phyloP scores from a whole-genome alignment of 2,113 vertebrate species.

The Datnioides undecimradiatus region DNA sequence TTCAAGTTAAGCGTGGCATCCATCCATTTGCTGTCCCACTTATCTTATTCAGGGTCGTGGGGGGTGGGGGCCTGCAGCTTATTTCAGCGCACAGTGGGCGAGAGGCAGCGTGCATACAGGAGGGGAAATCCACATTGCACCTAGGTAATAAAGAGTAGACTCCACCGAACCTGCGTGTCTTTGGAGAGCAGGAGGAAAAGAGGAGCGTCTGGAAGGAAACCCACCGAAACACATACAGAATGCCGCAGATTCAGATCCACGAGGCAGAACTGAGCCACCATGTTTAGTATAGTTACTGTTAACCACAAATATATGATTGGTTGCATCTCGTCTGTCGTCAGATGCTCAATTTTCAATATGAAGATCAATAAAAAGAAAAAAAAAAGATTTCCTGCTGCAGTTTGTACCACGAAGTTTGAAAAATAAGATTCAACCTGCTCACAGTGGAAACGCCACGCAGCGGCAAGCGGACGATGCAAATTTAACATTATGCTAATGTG shows the following conservation, averaged over 20 bases:
- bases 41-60: not conserved
- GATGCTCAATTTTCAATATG: not conserved
- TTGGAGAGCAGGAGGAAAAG: not conserved
- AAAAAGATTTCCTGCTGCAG: not conserved
- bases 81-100: not conserved
- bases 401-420: not conserved
- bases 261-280: not conserved
- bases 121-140: not conserved
- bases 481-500: constrained; percentile 4
- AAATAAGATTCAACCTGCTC: not conserved
- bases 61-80: not conserved
- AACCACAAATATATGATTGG: not conserved
- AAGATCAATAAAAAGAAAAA: not conserved
- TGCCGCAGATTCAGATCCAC: not conserved
- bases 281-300: not conserved
- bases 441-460: not conserved
- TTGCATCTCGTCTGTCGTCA: no score
- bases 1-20: not conserved
- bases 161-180: constrained; percentile 4
- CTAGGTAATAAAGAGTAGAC: not conserved
- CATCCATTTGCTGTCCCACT: constrained; percentile 1
- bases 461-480: not conserved
- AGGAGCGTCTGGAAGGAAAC: not conserved
- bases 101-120: not conserved
- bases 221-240: not conserved